These are phyloP conservation scores for Eclectus roratus DNA, from an alignment of 2,113 vertebrate species.

Conservation along the genomic window DNA sequence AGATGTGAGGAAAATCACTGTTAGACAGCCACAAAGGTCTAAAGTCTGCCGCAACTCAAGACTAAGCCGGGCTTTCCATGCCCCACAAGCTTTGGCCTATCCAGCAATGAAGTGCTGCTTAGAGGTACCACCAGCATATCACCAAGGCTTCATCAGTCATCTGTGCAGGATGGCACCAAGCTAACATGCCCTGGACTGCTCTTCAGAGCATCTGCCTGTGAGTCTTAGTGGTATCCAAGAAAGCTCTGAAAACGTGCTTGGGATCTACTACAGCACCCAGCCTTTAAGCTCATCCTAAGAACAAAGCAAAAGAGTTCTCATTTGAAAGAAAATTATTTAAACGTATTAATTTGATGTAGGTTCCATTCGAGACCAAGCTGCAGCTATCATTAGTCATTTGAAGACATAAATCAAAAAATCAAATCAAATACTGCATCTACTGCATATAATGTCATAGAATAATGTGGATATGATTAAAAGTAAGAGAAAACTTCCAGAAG, in stretches of 20 bases:
- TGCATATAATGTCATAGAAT: background rate
- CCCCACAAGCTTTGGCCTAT: background rate
- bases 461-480: background rate
- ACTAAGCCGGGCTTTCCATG: background rate
- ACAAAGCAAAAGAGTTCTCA: background rate
- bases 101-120: background rate
- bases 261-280: background rate
- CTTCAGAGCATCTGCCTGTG: background rate
- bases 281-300: background rate
- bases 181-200: background rate
- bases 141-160: rapidly evolving
- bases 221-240: background rate
- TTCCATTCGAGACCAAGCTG: background rate
- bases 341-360: background rate
- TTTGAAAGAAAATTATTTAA: background rate
- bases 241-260: background rate
- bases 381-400: background rate
- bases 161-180: background rate
- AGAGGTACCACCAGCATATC: background rate
- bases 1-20: background rate
- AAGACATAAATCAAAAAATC: background rate
- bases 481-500: background rate
- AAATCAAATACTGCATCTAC: background rate
- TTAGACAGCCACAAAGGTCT: background rate
- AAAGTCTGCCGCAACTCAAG: background rate